Evolutionary conservation across 2,888 invertebrate genomes (phyloP), one percentile per base, ranked within the genome.

Genomic region (Cosmorhoe ocellata): DNA sequence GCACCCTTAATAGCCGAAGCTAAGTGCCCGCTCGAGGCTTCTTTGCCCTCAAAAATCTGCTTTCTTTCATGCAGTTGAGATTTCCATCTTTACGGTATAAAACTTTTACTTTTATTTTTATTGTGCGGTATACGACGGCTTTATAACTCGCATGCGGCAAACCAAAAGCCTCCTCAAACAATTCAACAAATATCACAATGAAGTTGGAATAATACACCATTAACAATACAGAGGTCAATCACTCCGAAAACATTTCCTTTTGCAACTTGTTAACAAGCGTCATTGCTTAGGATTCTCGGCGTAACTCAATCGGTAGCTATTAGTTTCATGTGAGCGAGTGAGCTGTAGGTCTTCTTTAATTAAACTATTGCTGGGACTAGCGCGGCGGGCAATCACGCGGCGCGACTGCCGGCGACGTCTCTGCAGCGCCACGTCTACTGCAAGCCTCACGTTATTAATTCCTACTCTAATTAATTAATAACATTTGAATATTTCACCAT

Each of bases 11-110:
- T 89, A 86, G 89, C 81, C 74, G 51, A 60, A 81, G 82, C 89
- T 88, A 87, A 90, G 90, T 89, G 85, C 88, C 81, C 85, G 86
- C 89, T 79, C 82, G 85, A 73, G 89, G 86, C 85, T 71, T 65
- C 71, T 72, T 73, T 74, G 80, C 77, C 83, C 83, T 76, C 82
- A 76, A 81, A 84, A 81, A 78, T 83, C 76, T 80, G 77, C 81
- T 81, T 85, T 86, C 81, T 80, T 79, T 75, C 79, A 76, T 76
- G 76, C 75, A 76, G 67, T 71, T 59, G 63, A 81, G 88, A 88
- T 89, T 87, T 83, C 76, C 81, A 88, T 89, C 87, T 88, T 84
- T 79, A 82, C 80, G 79, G 79, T 78, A 78, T 78, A 79, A 74
- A 66, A 75, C 70, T 76, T 78, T 79, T 76, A 73, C 71, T 77